Evolutionary conservation across 2,797 vertebrate genomes (phyloP).

Genomic region (Champsocephalus gunnari): DNA sequence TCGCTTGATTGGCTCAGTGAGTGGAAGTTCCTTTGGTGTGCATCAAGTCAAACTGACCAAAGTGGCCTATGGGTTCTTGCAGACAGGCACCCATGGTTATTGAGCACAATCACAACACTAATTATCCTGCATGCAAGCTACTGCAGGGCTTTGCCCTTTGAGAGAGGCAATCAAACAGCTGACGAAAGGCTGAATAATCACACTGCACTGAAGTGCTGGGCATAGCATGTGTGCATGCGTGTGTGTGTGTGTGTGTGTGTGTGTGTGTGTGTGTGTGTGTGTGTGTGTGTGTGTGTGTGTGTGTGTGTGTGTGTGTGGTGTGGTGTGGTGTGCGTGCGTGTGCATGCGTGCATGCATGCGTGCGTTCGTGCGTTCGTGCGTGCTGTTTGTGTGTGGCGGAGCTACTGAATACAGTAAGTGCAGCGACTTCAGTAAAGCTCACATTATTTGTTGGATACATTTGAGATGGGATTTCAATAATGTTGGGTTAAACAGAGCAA

Average conservation of each 20-base stretch:
- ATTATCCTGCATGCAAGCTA: constrained; percentile 83
- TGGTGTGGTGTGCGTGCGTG: too few species aligned
- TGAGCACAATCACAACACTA: constrained; percentile 76
- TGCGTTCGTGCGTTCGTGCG: too few species aligned
- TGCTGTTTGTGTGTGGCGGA: background rate
- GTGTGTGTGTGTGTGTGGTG: constrained; percentile 13
- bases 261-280: constrained; percentile 18
- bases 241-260: constrained; percentile 12
- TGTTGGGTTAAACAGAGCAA: background rate
- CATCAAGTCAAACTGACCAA: constrained; percentile 77
- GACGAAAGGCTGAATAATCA: constrained; percentile 84
- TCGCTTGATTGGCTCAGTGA: constrained; percentile 75
- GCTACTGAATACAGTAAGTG: constrained; percentile 12
- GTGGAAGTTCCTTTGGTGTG: constrained; percentile 63
- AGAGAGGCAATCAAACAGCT: constrained; percentile 86
- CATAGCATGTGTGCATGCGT: constrained; percentile 24
- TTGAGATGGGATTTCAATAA: background rate
- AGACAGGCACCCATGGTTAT: constrained; percentile 71
- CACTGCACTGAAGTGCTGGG: constrained; percentile 57
- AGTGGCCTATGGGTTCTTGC: constrained; percentile 67
- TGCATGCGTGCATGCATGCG: too few species aligned
- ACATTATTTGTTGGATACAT: constrained; percentile 20
- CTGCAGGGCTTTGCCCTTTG: constrained; percentile 82
- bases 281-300: constrained; percentile 16
- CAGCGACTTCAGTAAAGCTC: constrained; percentile 32